Base-by-base conservation (phyloP, 1,140 invertebrate genomes). In the Solen grandis region DNA sequence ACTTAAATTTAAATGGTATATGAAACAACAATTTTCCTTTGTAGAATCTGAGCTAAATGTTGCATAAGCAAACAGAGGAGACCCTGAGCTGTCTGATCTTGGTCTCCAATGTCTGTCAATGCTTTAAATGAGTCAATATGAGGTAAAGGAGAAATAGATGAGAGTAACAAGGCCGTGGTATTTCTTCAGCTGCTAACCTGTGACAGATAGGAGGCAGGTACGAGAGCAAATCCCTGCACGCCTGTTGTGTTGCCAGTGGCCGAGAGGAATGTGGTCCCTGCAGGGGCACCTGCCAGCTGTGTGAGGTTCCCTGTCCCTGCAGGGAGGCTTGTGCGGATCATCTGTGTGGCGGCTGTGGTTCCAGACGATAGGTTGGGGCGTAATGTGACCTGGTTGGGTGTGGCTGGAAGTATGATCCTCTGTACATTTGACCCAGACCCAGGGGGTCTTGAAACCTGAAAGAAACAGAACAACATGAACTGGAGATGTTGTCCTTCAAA, bases 131-230 rank as follows among this genome's bases (percentile, higher is more conserved):
- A n/a, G n/a, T n/a, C n/a, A n/a, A n/a, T n/a, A n/a, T n/a, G n/a
- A n/a, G n/a, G n/a, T n/a, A n/a, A n/a, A n/a, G n/a, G n/a, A n/a
- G n/a, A n/a, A n/a, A n/a, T n/a, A n/a, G n/a, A n/a, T n/a, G n/a
- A n/a, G n/a, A n/a, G n/a, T n/a, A n/a, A n/a, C n/a, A n/a, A n/a
- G n/a, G n/a, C n/a, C n/a, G n/a, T n/a, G n/a, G n/a, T n/a, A n/a
- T n/a, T n/a, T n/a, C n/a, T n/a, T n/a, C n/a, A n/a, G n/a, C n/a
- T n/a, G n/a, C n/a, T n/a, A n/a, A 91, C 88, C 86, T 93, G 93
- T 79, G 94, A 93, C 62, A 95, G 92, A 89, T 94, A 95, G 68
- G 94, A 94, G 29, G 94, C 94, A 54, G 94, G 94, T 27, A 95
- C 90, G 77, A 95, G 93, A 27, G 94, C 94, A 90, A 94, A 93